phyloP scores from a whole-genome alignment of 2,888 invertebrate species.

The Orthosia gothica region DNA sequence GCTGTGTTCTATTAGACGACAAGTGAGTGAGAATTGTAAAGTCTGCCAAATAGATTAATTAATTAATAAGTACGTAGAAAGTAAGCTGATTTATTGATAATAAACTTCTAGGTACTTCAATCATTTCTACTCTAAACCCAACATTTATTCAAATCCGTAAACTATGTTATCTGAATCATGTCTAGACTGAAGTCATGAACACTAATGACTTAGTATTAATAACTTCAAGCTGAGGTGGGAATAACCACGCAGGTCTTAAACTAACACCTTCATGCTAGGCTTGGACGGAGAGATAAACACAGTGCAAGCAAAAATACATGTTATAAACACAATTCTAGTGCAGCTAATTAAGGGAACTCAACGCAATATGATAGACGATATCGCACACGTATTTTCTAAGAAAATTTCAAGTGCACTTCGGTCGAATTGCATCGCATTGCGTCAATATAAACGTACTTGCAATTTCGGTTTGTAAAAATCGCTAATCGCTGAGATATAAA shows the following conservation, averaged over 20 bases:
- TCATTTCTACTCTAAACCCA: background rate
- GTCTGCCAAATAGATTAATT: background rate
- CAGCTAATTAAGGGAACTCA: too few relatives aligned
- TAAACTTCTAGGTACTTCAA: background rate
- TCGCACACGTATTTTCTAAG: too few relatives aligned
- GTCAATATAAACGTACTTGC: too few relatives aligned
- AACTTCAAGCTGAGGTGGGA: conserved; percentile 33
- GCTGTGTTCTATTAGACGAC: background rate
- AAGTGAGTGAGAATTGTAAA: background rate
- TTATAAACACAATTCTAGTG: background rate
- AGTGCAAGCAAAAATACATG: conserved; percentile 16
- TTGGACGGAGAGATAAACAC: conserved; percentile 34
- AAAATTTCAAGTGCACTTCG: too few relatives aligned
- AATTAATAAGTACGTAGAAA: background rate
- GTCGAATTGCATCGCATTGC: too few relatives aligned
- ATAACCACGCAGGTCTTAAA: conserved; percentile 25
- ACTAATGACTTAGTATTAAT: conserved; percentile 38
- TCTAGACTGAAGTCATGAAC: conserved; percentile 24
- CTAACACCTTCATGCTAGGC: conserved; percentile 36
- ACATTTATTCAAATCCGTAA: conserved; percentile 21
- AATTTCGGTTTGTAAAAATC: too few relatives aligned
- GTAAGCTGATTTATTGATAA: background rate
- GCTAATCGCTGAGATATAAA: too few relatives aligned
- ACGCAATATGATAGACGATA: too few relatives aligned
- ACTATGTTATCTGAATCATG: conserved; percentile 26